Evolutionary conservation across 2,888 invertebrate genomes (phyloP).

Genomic region (Eucriotettix oculatus): DNA sequence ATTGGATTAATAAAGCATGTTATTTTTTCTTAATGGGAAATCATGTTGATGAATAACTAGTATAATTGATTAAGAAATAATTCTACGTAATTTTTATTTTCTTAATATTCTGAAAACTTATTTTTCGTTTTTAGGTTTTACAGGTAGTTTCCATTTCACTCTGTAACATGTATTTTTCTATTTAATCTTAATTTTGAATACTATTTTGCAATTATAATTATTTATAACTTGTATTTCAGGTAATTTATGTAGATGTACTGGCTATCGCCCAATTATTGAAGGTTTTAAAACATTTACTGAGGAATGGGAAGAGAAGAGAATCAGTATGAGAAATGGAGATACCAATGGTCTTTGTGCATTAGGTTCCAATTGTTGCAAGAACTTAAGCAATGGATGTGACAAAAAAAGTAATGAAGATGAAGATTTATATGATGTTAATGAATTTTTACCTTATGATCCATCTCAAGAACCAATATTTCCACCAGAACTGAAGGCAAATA

Average conservation of each 20-base stretch:
- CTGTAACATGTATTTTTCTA: too few species aligned
- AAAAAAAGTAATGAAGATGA: constrained; percentile 14
- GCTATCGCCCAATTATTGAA: constrained; percentile 84
- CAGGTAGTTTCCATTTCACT: too few species aligned
- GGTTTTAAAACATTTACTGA: constrained; percentile 73
- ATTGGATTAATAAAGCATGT: too few species aligned
- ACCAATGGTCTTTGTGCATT: constrained; percentile 30
- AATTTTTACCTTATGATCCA: constrained; percentile 57
- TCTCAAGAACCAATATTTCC: constrained; percentile 87
- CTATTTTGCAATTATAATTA: too few species aligned
- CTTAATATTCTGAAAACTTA: too few species aligned
- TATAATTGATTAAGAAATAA: too few species aligned
- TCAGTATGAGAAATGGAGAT: constrained; percentile 12
- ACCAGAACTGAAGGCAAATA: constrained; percentile 53
- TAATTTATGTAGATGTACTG: constrained; percentile 83
- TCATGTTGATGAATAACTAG: too few species aligned
- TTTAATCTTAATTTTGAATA: too few species aligned
- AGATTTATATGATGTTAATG: constrained; percentile 36
- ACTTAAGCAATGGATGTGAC: constrained; percentile 16
- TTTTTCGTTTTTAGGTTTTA: too few species aligned
- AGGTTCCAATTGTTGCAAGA: constrained; percentile 52
- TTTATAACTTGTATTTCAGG: constrained; percentile 23
- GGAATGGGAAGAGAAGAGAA: constrained; percentile 42
- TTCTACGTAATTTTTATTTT: too few species aligned
- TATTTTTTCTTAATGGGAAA: too few species aligned